Base-by-base conservation (phyloP, 2,797 vertebrate genomes). In the Gymnoscopelus microlampas region DNA sequence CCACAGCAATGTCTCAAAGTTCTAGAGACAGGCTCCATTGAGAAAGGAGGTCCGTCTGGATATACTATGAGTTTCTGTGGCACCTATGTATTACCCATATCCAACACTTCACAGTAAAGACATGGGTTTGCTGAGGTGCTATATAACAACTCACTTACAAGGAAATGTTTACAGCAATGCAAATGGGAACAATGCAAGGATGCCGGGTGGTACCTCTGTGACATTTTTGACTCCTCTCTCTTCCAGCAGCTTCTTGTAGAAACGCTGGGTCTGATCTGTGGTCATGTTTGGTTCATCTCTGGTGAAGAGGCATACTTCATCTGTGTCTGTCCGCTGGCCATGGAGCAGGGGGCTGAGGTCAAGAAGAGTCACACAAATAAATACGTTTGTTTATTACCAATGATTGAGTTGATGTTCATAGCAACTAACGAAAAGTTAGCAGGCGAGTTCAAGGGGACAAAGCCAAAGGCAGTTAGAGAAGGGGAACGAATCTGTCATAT, bases 251-350 rank as follows among this genome's bases (percentile, higher is more conserved):
- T 92, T 96, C 84, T 84, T 96, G 79, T 97, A 98, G 75, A 96
- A 94, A 68, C 84, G 92, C 77, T 96, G 94, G 0, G 95, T 97
- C 82, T 99, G 95, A 1, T 99, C 97, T 12, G 93, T 47, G 0
- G 94, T 94, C 93, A 96, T 95, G 8, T 94, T 91, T 50, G 94
- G 95, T 63, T 99, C 97, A 65, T 99, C 97, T 87, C 86, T 97
- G 9, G 96, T 98, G 85, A 99, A 97, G 2, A 99, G 93, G 82
- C 98, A 99, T n/a, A 98, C 71, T 0, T 98, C 96, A 3, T 90
- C 79, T 0, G 93, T 90, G 56, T 95, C 94, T 0, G 89, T 26
- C 8, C 94, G 91, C 71, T 96, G 91, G 23, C 89, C 84, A 70
- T 97, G 93, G 29, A 98, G 97, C 84, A 99, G 76, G 0, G 94